A percentile compares a stretch with the other conserved stretches of the same genome.
phyloP scores from a whole-genome alignment of 2,113 vertebrate species.

The Marcusenius ussheri region DNA sequence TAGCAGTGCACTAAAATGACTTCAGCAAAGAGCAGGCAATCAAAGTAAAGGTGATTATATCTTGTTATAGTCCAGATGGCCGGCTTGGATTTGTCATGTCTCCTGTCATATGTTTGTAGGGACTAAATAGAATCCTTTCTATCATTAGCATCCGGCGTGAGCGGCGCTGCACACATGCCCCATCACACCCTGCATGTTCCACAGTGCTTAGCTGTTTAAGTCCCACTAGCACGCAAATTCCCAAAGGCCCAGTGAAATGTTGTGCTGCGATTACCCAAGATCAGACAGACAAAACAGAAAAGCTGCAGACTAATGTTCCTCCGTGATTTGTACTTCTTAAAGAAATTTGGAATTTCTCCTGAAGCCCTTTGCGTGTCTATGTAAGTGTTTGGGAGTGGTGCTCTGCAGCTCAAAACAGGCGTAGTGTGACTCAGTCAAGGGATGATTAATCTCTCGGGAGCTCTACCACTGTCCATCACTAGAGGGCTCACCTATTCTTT shows the following conservation, averaged over 20 bases:
- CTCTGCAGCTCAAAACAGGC: not conserved
- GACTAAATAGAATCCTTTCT: not conserved
- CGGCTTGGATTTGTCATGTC: not conserved
- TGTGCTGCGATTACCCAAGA: not conserved
- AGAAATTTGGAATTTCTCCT: not conserved
- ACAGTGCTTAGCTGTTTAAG: not conserved
- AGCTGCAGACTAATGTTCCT: not conserved
- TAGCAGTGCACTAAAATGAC: not conserved
- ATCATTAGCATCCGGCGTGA: not conserved
- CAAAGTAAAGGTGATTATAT: constrained; percentile 4
- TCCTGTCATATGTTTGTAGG: constrained; percentile 7
- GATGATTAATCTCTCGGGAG: not conserved
- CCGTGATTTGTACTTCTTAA: not conserved
- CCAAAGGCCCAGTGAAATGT: not conserved
- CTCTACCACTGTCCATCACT: constrained; percentile 1
- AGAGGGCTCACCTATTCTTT: constrained; percentile 1
- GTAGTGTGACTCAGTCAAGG: not conserved
- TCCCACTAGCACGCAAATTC: not conserved
- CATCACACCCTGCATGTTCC: not conserved
- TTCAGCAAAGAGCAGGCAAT: not conserved
- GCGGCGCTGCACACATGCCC: not conserved
- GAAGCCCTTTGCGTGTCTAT: not conserved
- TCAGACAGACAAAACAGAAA: not conserved
- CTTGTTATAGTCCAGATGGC: constrained; percentile 3
- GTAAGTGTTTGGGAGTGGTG: not conserved